Base-by-base conservation (phyloP, 2,888 invertebrate genomes). In the Alloplasta piceator region DNA sequence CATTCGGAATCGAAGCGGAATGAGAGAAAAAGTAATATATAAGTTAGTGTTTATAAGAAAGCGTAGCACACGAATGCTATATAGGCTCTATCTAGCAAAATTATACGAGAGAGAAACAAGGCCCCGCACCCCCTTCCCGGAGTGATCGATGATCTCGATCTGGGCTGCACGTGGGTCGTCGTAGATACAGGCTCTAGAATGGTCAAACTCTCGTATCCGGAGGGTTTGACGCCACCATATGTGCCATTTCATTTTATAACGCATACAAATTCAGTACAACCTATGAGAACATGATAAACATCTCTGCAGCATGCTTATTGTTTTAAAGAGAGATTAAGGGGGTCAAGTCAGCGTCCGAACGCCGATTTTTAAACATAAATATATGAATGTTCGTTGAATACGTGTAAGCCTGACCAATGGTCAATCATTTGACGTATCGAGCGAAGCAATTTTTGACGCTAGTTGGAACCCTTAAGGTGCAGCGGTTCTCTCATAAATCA, bases 91-190 rank as follows among this genome's bases (percentile, higher is more conserved):
- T 38, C 52, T n/a, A 14, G 43, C 43, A 10, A 64, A 73, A 73
- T 46, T 36, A 26, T 58, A 67, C 50, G 74, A 52, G 52, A 12
- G 16, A 16, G 12, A 14, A 39, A 41, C n/a, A 26, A 63, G 77
- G 68, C 55, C 50, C 26, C 50, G 52, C 71, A 58, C 26, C 26
- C 26, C 26, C 26, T 26, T 26, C 26, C 26, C 26, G 3, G 26
- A 71, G 81, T 82, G 81, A 82, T 82, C 78, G 81, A 82, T 82
- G 81, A 78, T 82, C 81, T 71, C 81, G 78, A 78, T 78, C 81
- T 78, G 81, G 81, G 78, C 78, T 82, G 81, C 78, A 82, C 81
- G 81, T 82, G 81, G 81, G 81, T 72, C 78, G 81, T 26, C 26
- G 26, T 1, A 74, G 55, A 72, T 78, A 78, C 67, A 82, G 71